These are phyloP conservation scores for Lethenteron camtschaticum DNA, from an alignment of 2,113 vertebrate genomes.

Conservation along the genomic window DNA sequence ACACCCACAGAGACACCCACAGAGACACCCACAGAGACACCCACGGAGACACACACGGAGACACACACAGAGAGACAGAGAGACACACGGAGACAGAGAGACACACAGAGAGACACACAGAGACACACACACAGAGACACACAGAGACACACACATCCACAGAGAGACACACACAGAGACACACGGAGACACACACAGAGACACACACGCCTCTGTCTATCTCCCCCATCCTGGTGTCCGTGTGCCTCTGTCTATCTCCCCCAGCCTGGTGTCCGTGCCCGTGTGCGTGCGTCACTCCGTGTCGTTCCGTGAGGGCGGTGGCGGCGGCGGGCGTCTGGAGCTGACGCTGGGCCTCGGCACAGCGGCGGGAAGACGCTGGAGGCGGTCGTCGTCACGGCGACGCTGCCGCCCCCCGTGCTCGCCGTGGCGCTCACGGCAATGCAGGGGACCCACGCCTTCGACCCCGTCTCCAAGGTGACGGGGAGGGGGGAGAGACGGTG, in stretches of 20 bases:
- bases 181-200: too few relatives aligned
- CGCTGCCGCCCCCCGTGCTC: slow-evolving; percentile 75
- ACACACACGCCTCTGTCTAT: too few relatives aligned
- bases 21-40: too few relatives aligned
- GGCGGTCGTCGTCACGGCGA: slow-evolving; percentile 64
- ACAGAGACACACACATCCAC: too few relatives aligned
- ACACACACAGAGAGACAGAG: too few relatives aligned
- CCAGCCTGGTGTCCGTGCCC: slow-evolving; percentile 78
- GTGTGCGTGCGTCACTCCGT: slow-evolving; percentile 87
- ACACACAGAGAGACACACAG: too few relatives aligned
- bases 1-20: too few relatives aligned
- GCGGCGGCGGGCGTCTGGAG: slow-evolving; percentile 73
- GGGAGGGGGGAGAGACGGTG: neutral
- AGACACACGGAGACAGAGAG: too few relatives aligned
- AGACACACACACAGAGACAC: too few relatives aligned
- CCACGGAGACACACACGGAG: too few relatives aligned
- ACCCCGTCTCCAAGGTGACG: slow-evolving; percentile 87
- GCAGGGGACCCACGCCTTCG: slow-evolving; percentile 72
- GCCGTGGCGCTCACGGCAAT: slow-evolving; percentile 72
- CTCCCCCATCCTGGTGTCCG: too few relatives aligned
- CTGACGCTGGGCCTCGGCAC: slow-evolving; percentile 89
- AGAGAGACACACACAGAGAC: too few relatives aligned
- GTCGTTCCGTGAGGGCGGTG: slow-evolving; percentile 61
- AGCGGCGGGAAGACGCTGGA: slow-evolving; percentile 89
- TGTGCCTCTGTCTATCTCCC: slow-evolving; percentile 9